Evolutionary conservation across 2,888 invertebrate genomes (phyloP), one percentile per base, ranked within the genome.

Genomic region (Platycnemis pennipes): DNA sequence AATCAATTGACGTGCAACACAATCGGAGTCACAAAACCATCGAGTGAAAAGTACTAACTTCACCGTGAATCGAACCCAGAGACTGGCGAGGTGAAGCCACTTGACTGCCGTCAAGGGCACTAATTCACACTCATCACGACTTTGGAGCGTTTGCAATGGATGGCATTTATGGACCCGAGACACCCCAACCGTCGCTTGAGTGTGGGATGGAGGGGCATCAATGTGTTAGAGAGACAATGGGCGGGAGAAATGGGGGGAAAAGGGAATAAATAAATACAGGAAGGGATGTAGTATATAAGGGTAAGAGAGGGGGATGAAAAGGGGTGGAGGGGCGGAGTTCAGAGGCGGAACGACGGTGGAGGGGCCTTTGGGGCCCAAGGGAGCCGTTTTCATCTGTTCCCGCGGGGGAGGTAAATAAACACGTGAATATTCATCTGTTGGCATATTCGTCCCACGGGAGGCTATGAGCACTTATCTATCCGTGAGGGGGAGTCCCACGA

Each of bases 341-440:
- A 77, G 26, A 2, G 42, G 44, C 0, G 44, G 86, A 44, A 26
- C n/a, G 77, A 31, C 3, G 44, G 16, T 13, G 77, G 13, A 77
- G 77, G 11, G 37, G 77, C 31, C 77, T 8, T 11, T 5, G 37
- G 77, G 77, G 37, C 77, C 77, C 77, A 77, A 77, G 77, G 77
- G 77, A 77, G 77, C 37, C 77, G 77, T 77, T 77, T 37, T 77
- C 31, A 4, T 77, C 31, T 13, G n/a, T 26, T 46, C 87, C 42
- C 44, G 22, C 1, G 87, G 45, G 87, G 42, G 46, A n/a, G 46
- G 46, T 87, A 87, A 87, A 87, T 87, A 87, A 87, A 46, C 46
- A 26, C 26, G 87, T 87, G 87, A 46, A 87, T 87, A 87, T 87
- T 46, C 44, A 44, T 87, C n/a, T 26, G 87, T 87, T 26, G 44